Evolutionary conservation across 2,888 invertebrate genomes (phyloP), one percentile per base, ranked within the genome.

Genomic region (Epinotia ramella): DNA sequence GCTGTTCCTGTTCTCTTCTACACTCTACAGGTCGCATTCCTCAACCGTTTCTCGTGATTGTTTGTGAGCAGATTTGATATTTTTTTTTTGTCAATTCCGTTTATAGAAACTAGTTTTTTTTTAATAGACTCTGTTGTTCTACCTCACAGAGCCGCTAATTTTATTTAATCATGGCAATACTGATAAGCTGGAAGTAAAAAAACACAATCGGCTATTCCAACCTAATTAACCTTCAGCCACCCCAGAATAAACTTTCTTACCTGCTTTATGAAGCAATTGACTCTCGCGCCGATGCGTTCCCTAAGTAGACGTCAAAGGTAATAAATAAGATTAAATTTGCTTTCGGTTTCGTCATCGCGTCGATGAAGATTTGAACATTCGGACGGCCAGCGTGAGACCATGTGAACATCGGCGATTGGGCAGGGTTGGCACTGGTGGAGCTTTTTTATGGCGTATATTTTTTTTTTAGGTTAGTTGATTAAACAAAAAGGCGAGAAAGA

Each of bases 321-420:
- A 73, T 66, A 79, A 57, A 33, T 72, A 62, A 65, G 70, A 20
- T 71, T 66, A 24, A 46, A 66, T 70, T 72, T n/a, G 83, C 84
- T 83, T 84, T 86, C 84, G 75, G 78, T 86, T 83, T 86, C 81
- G 76, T 77, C 79, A 77, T 77, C 73, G 68, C 59, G 68, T 28
- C 46, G 73, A 74, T 72, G 78, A 73, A 76, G 76, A 79, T 75
- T 77, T 79, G 79, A 77, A 80, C 80, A 79, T 79, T 78, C 78
- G 80, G 79, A 79, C 78, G 73, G 87, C 16, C 88, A 87, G 89
- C 90, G 82, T 89, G 90, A 83, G 86, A 84, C 83, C 85, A 82
- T 82, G 81, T 79, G 77, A 79, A 77, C 72, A 68, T 76, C 70
- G 59, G 40, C 60, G 18, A 24, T 40, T 49, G 18, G 3, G 12